Percentiles rank a stretch among this genome's conserved stretches.
These are phyloP conservation scores for Pipistrellus kuhlii DNA, from an alignment of 2,797 vertebrate genomes.

Conservation along the genomic window DNA sequence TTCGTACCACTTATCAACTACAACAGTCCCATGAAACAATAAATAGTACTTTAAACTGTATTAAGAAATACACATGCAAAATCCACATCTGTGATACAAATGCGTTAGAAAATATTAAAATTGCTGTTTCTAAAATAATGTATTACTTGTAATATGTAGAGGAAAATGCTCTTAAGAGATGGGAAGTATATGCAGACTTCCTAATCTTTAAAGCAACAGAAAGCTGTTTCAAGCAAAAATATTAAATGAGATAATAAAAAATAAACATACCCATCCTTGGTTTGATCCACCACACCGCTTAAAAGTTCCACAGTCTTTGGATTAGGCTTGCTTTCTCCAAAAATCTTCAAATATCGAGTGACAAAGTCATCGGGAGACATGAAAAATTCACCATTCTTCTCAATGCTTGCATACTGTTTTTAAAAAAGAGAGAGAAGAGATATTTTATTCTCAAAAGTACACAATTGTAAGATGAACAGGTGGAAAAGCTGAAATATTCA, in stretches of 20 bases:
- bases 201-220: slow-evolving; percentile 39
- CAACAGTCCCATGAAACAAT: background rate
- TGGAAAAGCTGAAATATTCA: slow-evolving; percentile 40
- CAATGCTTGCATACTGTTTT: slow-evolving; percentile 92
- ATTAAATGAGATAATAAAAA: background rate
- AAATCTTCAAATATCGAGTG: slow-evolving; percentile 90
- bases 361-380: slow-evolving; percentile 93
- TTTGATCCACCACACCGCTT: slow-evolving; percentile 93
- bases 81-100: background rate
- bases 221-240: background rate
- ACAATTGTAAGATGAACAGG: background rate
- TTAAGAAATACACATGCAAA: background rate
- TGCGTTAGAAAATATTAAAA: background rate
- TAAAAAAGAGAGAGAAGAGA: slow-evolving; percentile 65
- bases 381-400: slow-evolving; percentile 92
- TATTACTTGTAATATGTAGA: background rate
- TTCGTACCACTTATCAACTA: background rate
- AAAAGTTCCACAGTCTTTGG: slow-evolving; percentile 89
- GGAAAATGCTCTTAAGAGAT: slow-evolving; percentile 6
- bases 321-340: slow-evolving; percentile 89
- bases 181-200: background rate
- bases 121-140: slow-evolving; percentile 18
- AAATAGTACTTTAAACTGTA: background rate
- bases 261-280: slow-evolving; percentile 92
- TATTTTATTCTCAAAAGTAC: slow-evolving; percentile 31